Conservation (phyloP, 1,140 invertebrate genomes). For the Glomeris maerens region DNA sequence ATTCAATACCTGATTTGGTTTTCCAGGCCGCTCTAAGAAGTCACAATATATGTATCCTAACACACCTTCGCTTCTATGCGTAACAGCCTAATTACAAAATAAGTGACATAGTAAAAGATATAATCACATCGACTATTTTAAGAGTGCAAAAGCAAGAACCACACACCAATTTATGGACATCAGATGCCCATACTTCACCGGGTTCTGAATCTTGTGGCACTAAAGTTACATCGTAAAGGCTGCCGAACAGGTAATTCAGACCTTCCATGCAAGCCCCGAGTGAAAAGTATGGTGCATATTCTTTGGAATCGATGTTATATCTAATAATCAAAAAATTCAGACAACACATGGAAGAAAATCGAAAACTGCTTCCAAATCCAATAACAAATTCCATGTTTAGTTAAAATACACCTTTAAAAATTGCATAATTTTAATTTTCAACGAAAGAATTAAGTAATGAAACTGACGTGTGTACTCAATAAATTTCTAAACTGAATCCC, state of each 20-base stretch:
- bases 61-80: constrained; percentile 56
- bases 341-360: too few species aligned
- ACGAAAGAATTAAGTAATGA: too few species aligned
- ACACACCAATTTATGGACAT: constrained; percentile 74
- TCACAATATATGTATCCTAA: constrained; percentile 96
- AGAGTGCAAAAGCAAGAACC: background rate
- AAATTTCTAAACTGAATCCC: too few species aligned
- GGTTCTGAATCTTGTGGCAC: constrained; percentile 48
- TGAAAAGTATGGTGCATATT: constrained; percentile 81
- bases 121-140: constrained; percentile 2
- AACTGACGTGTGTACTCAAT: too few species aligned
- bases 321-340: too few species aligned
- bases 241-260: constrained; percentile 64
- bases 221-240: constrained; percentile 64
- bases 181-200: constrained; percentile 69
- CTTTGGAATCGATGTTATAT: constrained; percentile 29
- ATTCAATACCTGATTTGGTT: constrained; percentile 58
- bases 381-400: too few species aligned
- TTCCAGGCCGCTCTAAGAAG: constrained; percentile 75
- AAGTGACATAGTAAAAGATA: background rate
- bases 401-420: too few species aligned
- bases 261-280: constrained; percentile 93
- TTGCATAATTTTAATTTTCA: too few species aligned
- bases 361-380: too few species aligned
- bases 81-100: constrained; percentile 32